Conservation (phyloP, 2,888 invertebrate species). For the Microplitis manilae region DNA sequence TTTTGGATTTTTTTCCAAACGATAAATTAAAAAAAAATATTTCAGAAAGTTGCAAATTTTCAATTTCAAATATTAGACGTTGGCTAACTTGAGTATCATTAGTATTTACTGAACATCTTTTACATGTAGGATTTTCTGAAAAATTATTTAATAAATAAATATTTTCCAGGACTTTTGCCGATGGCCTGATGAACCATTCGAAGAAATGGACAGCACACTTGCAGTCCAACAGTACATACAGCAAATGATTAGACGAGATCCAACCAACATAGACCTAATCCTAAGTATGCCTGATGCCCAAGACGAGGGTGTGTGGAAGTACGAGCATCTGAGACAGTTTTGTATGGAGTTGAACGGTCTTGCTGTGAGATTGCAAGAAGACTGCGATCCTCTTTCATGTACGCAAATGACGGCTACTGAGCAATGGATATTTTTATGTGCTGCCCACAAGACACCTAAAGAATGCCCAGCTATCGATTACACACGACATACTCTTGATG, state of each 20-base stretch:
- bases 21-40: too few species aligned
- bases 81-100: too few species aligned
- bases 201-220: conserved; percentile 99
- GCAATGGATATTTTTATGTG: conserved; percentile 99
- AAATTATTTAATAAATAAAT: conserved; percentile 2
- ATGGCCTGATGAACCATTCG: conserved; percentile 98
- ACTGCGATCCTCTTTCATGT: conserved; percentile 97
- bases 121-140: neutral
- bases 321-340: conserved; percentile 98
- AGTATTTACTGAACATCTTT: too few species aligned
- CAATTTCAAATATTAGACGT: too few species aligned
- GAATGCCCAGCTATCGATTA: conserved; percentile 99
- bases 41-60: too few species aligned
- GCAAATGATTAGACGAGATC: conserved; percentile 94
- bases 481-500: conserved; percentile 98
- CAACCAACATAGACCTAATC: conserved; percentile 93
- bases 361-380: conserved; percentile 94
- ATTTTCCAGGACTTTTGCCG: conserved; percentile 88
- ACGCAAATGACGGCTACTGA: conserved; percentile 99
- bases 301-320: conserved; percentile 99
- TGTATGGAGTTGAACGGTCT: conserved; percentile 99
- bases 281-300: conserved; percentile 97
- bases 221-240: conserved; percentile 99
- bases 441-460: conserved; percentile 99
- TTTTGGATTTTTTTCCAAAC: too few species aligned